Conservation (phyloP, 2,888 invertebrate genomes). For the Calliphora vomitoria region DNA sequence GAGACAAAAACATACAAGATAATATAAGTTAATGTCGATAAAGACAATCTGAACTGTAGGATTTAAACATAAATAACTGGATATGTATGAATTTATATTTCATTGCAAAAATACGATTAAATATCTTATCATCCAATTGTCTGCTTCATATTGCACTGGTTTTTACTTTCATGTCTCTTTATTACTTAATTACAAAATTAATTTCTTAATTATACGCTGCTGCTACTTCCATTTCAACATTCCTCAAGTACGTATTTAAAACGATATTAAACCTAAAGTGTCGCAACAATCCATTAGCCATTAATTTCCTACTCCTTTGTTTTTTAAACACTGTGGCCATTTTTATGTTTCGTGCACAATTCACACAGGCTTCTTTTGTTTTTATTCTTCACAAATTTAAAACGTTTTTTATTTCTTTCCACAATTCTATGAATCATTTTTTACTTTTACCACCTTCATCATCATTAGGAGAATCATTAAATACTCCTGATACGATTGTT, state of each 20-base stretch:
- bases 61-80: too few relatives aligned
- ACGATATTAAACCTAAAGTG: slow-evolving; percentile 52
- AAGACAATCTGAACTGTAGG: too few relatives aligned
- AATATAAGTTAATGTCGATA: too few relatives aligned
- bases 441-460: slow-evolving; percentile 66
- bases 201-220: slow-evolving; percentile 52
- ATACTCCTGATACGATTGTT: slow-evolving; percentile 35
- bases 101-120: not conserved
- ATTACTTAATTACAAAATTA: slow-evolving; percentile 48
- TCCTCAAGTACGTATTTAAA: slow-evolving; percentile 36
- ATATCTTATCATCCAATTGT: not conserved
- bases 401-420: not conserved
- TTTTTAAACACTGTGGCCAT: slow-evolving; percentile 47
- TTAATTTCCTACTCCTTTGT: slow-evolving; percentile 53
- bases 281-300: slow-evolving; percentile 71
- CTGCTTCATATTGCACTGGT: not conserved
- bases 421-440: slow-evolving; percentile 42
- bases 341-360: slow-evolving; percentile 39
- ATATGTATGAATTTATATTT: not conserved
- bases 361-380: slow-evolving; percentile 8
- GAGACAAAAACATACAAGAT: too few relatives aligned
- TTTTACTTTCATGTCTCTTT: slow-evolving; percentile 8
- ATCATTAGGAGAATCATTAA: slow-evolving; percentile 63
- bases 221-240: not conserved
- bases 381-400: slow-evolving; percentile 43